phyloP scores from a whole-genome alignment of 2,113 vertebrate species.

The Cheilinus undulatus region DNA sequence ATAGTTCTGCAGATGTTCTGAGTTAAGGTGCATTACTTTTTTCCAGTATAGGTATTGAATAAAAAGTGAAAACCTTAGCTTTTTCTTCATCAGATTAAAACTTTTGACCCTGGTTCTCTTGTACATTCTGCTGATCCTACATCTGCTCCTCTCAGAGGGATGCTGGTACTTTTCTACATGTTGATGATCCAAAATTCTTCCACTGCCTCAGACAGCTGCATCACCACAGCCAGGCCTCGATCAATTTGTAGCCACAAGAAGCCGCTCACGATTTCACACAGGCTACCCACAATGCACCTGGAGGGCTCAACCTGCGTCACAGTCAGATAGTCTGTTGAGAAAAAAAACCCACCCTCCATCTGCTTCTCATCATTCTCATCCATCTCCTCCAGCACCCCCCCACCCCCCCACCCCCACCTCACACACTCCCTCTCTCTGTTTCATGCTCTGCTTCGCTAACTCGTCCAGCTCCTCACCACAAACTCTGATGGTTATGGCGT shows the following conservation, averaged over 20 bases:
- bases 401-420: slow-evolving; percentile 37
- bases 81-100: too few relatives aligned
- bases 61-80: too few relatives aligned
- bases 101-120: too few relatives aligned
- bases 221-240: slow-evolving; percentile 40
- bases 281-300: slow-evolving; percentile 79
- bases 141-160: background rate
- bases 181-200: slow-evolving; percentile 7
- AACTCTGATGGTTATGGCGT: slow-evolving; percentile 62
- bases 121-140: background rate
- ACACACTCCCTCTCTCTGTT: slow-evolving; percentile 53
- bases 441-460: slow-evolving; percentile 62
- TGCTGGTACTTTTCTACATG: slow-evolving; percentile 2
- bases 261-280: slow-evolving; percentile 35
- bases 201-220: slow-evolving; percentile 46
- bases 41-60: too few relatives aligned
- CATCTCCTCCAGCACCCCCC: slow-evolving; percentile 52
- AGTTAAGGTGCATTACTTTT: too few relatives aligned
- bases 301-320: slow-evolving; percentile 74
- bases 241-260: slow-evolving; percentile 56
- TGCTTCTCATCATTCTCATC: slow-evolving; percentile 78
- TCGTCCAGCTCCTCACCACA: slow-evolving; percentile 62
- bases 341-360: slow-evolving; percentile 61
- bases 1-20: too few relatives aligned
- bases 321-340: slow-evolving; percentile 50